These are phyloP conservation scores for Leptogaster cylindrica DNA, from an alignment of 2,888 invertebrate genomes.

Conservation along the genomic window DNA sequence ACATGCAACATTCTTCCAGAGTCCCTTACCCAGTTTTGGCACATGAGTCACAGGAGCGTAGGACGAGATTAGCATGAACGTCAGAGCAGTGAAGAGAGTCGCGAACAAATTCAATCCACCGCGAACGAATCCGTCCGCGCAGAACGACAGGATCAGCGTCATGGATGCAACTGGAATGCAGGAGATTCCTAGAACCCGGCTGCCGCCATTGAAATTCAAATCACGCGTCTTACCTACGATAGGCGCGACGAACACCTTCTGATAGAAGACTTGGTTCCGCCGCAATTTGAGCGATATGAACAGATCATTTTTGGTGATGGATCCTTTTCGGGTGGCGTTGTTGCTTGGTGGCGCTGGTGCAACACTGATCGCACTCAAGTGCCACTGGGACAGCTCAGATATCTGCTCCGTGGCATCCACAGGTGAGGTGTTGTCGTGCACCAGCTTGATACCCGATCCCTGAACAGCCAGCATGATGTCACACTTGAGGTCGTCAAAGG, in stretches of 20 bases:
- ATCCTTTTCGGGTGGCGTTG: too few species aligned
- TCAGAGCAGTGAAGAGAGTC: constrained; percentile 53
- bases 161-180: constrained; percentile 52
- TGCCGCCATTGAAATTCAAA: neutral
- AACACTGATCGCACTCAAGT: constrained; percentile 20
- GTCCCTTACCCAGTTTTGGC: constrained; percentile 55
- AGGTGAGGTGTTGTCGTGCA: constrained; percentile 22
- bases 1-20: neutral
- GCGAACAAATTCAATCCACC: constrained; percentile 55
- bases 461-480: constrained; percentile 53
- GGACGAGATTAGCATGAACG: constrained; percentile 55
- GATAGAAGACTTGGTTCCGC: constrained; percentile 56
- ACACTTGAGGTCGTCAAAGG: constrained; percentile 55
- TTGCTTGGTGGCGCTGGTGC: neutral
- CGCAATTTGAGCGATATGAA: constrained; percentile 53
- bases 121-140: constrained; percentile 55
- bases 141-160: constrained; percentile 55
- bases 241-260: constrained; percentile 55
- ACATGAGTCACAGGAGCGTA: constrained; percentile 57
- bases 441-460: neutral
- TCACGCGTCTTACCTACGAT: constrained; percentile 51
- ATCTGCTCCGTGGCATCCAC: neutral
- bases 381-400: constrained; percentile 37
- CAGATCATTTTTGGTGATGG: too few species aligned
- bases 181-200: constrained; percentile 10